Base-by-base conservation (phyloP, 37 sponge, comb jelly and placozoan species). In the Amphimedon queenslandica region DNA sequence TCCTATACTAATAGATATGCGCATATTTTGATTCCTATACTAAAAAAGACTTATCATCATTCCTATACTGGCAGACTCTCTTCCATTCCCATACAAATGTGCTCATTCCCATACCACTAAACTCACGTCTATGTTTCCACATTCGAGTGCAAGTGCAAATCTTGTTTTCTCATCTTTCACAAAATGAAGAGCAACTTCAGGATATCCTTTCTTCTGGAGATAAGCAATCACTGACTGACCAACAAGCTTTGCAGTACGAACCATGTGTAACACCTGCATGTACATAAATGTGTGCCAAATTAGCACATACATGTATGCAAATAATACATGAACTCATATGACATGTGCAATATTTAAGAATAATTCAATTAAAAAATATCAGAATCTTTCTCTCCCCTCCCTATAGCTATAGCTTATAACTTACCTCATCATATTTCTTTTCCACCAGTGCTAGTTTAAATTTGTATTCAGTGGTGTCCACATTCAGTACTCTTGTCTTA, bases 201-300 rank as follows among this genome's bases (percentile, higher is more conserved):
- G 96, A 71, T 98, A 98, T 3, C 99, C 99, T 37, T 98, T 98
- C 90, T 94, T 87, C 69, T 94, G 90, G 24, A 98, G 88, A 66
- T 98, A 98, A 37, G 99, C 83, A 41, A 98, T 98, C 64, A 94
- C 92, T 56, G 93, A 80, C 79, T 98, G 96, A 0, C 99, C 99
- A 16, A 91, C 90, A 72, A 98, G 79, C 58, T 89, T 88, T 51
- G 99, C 89, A 58, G 56, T 89, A 24, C 93, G 63, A 2, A 98
- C 99, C 99, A 98, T 98, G 80, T 94, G 88, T 47, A 98, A 64
- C 58, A 98, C 97, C 96, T 95, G 67, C n/a, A n/a, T n/a, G n/a
- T n/a, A n/a, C n/a, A n/a, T n/a, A n/a, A n/a, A n/a, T n/a, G n/a
- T n/a, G n/a, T n/a, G n/a, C n/a, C 13, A 47, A 8, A 47, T 47